A percentile compares a stretch with the other conserved stretches of the same genome.
phyloP scores from a whole-genome alignment of 2,797 vertebrate genomes.

The Parotocinclus haroldoi region DNA sequence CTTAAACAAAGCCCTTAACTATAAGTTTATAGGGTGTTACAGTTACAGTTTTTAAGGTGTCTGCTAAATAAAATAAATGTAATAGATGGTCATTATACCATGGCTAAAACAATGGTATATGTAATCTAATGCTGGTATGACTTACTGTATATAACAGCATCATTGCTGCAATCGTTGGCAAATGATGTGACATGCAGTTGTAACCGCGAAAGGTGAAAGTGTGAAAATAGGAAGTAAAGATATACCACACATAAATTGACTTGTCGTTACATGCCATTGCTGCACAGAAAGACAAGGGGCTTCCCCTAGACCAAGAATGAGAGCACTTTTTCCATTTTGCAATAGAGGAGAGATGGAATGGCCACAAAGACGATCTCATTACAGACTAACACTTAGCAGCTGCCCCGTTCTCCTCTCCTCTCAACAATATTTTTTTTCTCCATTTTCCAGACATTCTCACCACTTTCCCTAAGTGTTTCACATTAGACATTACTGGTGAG shows the following conservation, averaged over 20 bases:
- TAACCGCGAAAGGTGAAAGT: slow-evolving; percentile 9
- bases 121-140: no score
- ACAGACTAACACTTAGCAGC: slow-evolving; percentile 56
- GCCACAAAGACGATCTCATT: slow-evolving; percentile 51
- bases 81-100: no score
- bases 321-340: slow-evolving; percentile 49
- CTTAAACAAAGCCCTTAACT: no score
- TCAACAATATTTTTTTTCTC: slow-evolving; percentile 20
- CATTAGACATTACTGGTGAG: slow-evolving; percentile 47
- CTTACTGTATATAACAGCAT: neutral
- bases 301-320: slow-evolving; percentile 45
- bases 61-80: no score
- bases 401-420: slow-evolving; percentile 38
- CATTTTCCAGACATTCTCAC: slow-evolving; percentile 52
- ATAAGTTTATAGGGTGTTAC: no score
- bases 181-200: slow-evolving; percentile 2
- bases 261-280: slow-evolving; percentile 22
- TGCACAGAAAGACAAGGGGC: slow-evolving; percentile 37
- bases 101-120: no score
- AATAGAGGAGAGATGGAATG: slow-evolving; percentile 46
- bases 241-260: slow-evolving; percentile 3
- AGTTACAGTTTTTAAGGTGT: no score
- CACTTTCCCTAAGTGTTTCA: slow-evolving; percentile 49
- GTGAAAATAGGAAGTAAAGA: slow-evolving; percentile 9
- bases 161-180: slow-evolving; percentile 1